Conservation (phyloP, 2,113 vertebrate species). For the Petrocephalus microphthalmus region DNA sequence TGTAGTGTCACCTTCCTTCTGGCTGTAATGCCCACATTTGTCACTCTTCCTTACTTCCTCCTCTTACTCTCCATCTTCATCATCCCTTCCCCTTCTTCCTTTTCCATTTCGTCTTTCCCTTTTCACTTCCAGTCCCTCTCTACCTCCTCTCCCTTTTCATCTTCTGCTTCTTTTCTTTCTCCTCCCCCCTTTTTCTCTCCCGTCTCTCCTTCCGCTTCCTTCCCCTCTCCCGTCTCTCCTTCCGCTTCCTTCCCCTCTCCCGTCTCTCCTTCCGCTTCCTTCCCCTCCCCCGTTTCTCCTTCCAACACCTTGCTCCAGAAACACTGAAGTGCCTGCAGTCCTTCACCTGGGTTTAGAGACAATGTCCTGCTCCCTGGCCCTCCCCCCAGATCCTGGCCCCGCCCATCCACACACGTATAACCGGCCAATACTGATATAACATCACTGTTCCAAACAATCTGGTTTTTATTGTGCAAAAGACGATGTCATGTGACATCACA, state of each 20-base stretch:
- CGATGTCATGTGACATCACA: background rate
- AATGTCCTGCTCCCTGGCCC: background rate
- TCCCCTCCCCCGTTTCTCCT: background rate
- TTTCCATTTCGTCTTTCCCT: background rate
- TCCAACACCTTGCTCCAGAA: conserved; percentile 27
- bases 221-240: background rate
- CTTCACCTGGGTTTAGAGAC: conserved; percentile 26
- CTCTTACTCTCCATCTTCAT: background rate
- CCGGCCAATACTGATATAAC: background rate
- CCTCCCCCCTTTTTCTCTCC: background rate
- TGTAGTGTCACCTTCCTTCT: background rate
- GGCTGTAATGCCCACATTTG: background rate
- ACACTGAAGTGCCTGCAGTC: conserved; percentile 48
- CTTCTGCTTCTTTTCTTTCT: background rate
- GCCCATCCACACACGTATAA: background rate
- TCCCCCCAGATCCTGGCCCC: background rate
- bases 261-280: background rate
- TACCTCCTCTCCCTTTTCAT: background rate
- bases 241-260: background rate
- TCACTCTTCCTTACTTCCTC: background rate
- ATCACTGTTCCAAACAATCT: background rate
- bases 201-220: background rate
- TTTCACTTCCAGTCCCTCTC: background rate
- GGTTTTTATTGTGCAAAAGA: background rate
- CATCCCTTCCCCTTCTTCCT: background rate